Conservation (phyloP, 2,113 vertebrate genomes). For the Esox niger region DNA sequence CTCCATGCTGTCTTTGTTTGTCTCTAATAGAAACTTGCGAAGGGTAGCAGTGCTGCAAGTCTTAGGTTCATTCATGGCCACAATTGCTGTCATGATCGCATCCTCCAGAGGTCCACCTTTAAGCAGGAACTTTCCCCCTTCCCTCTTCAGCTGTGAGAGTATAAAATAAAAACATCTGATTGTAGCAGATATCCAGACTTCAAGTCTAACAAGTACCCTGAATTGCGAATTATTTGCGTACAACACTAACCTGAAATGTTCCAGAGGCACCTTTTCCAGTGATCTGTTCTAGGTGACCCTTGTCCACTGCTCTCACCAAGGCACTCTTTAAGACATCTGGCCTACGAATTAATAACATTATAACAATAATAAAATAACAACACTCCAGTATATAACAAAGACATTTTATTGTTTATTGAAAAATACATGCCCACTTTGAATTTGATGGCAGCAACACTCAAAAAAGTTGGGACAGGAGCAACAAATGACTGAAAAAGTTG, state of each 20-base stretch:
- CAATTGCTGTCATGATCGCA: constrained; percentile 92
- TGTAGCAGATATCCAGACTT: too few relatives aligned
- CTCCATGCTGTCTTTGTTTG: constrained; percentile 87
- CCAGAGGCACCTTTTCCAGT: constrained; percentile 95
- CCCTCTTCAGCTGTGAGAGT: constrained; percentile 84
- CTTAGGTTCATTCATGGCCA: constrained; percentile 98
- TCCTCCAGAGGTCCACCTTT: constrained; percentile 88
- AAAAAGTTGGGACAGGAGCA: too few relatives aligned
- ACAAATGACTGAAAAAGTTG: too few relatives aligned
- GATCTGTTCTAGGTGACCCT: constrained; percentile 93
- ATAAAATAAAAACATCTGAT: not conserved
- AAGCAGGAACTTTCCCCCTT: constrained; percentile 86
- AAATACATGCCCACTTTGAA: too few relatives aligned
- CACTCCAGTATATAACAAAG: too few relatives aligned
- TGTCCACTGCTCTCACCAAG: constrained; percentile 91
- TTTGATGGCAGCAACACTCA: too few relatives aligned
- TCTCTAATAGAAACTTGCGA: constrained; percentile 88
- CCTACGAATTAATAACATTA: constrained; percentile 72
- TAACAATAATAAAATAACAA: too few relatives aligned
- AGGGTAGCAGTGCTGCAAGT: constrained; percentile 93
- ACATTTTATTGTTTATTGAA: too few relatives aligned
- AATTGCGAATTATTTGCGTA: not conserved
- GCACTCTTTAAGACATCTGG: constrained; percentile 92
- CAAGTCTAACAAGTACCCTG: too few relatives aligned
- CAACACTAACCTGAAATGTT: constrained; percentile 87